Base-by-base conservation (phyloP, 2,888 invertebrate genomes). In the Drosophila neoperkinsi region DNA sequence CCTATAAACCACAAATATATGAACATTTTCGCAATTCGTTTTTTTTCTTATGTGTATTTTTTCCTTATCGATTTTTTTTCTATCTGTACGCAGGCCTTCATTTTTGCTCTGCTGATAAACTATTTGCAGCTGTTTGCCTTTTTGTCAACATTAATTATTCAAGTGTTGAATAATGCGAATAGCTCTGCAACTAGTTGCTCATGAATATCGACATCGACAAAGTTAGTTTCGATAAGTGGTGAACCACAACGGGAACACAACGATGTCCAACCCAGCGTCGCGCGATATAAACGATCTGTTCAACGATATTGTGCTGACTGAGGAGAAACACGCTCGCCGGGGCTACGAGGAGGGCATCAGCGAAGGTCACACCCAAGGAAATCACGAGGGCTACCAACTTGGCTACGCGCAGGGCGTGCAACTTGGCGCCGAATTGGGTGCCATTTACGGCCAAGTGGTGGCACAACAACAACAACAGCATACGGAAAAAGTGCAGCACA, bases 381-480 rank as follows among this genome's bases (percentile, higher is more conserved):
- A 95, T 83, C 66, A 84, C 7, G 93, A 92, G 90, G 95, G 92
- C n/a, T 96, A 94, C 87, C 95, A 95, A 88, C 91, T 96, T 58
- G 97, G 97, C 3, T 97, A 96, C 91, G 96, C 97, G 75, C 95
- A 96, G 92, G 97, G 97, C 13, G 95, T 96, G 60, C 95, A 96
- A 91, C 90, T 97, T 25, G 97, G 97, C 4, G 95, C 95, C 53
- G 97, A 97, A 93, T 93, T 98, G 89, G 97, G 97, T 10, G 95
- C 95, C 90, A 97, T 96, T 88, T 94, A 95, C 57, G 96, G 96
- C 5, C 94, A 95, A 53, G 93, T 95, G 3, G 94, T 94, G 64
- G 93, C 94, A 31, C 94, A 95, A 79, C 88, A 95, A 49, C 94
- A 95, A 79, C 81, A 95, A 25, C 85, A 93, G 21, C 93, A 94